Conservation (phyloP, 2,888 invertebrate genomes). For the Stenurella melanura region DNA sequence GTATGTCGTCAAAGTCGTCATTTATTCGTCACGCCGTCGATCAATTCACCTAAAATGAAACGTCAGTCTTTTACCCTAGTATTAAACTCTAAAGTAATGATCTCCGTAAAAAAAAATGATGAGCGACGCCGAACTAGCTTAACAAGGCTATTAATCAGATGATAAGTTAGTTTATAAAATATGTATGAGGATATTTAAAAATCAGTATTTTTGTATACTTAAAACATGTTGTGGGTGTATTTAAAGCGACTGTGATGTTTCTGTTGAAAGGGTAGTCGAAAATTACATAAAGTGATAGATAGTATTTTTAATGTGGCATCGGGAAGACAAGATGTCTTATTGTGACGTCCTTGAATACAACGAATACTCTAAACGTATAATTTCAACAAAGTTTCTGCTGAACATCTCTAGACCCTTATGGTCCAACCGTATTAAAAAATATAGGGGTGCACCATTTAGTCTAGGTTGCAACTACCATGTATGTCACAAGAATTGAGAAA, state of each 20-base stretch:
- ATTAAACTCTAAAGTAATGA: no score
- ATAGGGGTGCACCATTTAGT: no score
- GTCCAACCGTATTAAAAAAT: neutral
- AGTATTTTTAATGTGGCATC: neutral
- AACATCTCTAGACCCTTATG: neutral
- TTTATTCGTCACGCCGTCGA: no score
- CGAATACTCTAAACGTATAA: no score
- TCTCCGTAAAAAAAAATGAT: neutral
- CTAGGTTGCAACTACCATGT: no score
- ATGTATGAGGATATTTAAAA: constrained; percentile 1
- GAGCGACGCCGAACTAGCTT: neutral
- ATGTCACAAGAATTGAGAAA: no score
- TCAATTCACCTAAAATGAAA: neutral
- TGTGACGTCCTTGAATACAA: no score
- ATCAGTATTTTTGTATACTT: constrained; percentile 32
- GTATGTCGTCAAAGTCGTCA: no score
- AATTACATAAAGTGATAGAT: neutral
- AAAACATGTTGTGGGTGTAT: constrained; percentile 15
- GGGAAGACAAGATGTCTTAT: neutral
- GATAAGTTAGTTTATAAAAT: neutral
- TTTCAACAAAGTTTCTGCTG: neutral
- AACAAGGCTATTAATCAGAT: neutral
- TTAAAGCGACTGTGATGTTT: constrained; percentile 29
- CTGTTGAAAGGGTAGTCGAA: neutral
- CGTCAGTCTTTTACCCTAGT: neutral